phyloP scores from a whole-genome alignment of 2,113 vertebrate species.

The Callionymus lyra region DNA sequence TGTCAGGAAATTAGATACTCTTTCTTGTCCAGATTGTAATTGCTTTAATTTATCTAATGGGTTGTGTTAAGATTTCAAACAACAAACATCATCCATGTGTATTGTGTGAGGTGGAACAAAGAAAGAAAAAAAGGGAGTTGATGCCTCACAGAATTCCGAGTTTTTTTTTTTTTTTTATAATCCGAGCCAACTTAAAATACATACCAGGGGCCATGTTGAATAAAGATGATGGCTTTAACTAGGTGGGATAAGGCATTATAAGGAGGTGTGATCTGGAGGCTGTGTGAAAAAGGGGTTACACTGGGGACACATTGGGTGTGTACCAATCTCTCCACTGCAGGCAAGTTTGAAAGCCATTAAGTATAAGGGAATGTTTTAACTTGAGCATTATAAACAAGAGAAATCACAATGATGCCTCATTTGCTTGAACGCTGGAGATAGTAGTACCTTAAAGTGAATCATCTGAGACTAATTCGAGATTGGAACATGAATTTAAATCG shows the following conservation, averaged over 20 bases:
- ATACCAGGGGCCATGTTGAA: conserved; percentile 55
- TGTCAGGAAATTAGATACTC: too few species aligned
- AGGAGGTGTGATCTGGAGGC: conserved; percentile 28
- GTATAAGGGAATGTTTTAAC: conserved; percentile 20
- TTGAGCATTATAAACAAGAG: conserved; percentile 20
- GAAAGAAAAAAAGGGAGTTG: conserved; percentile 5
- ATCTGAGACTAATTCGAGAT: conserved; percentile 4
- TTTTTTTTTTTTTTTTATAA: conserved; percentile 33
- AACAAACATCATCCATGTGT: too few species aligned
- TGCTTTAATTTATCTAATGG: too few species aligned
- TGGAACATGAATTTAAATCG: conserved; percentile 5
- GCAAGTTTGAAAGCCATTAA: conserved; percentile 21
- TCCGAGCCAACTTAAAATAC: conserved; percentile 53
- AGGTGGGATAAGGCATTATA: conserved; percentile 14
- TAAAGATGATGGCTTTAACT: conserved; percentile 61
- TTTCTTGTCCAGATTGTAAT: too few species aligned
- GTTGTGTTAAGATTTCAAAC: too few species aligned
- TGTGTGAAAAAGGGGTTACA: conserved; percentile 37
- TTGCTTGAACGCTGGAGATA: too few species aligned
- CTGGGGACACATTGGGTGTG: conserved; percentile 31
- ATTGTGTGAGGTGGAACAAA: background rate
- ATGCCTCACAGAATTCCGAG: conserved; percentile 17
- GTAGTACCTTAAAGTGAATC: conserved; percentile 1
- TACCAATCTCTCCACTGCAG: conserved; percentile 29
- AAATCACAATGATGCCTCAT: background rate